Evolutionary conservation across 2,888 invertebrate genomes (phyloP), one percentile per base, ranked within the genome.

Genomic region (Drosophila mimica): DNA sequence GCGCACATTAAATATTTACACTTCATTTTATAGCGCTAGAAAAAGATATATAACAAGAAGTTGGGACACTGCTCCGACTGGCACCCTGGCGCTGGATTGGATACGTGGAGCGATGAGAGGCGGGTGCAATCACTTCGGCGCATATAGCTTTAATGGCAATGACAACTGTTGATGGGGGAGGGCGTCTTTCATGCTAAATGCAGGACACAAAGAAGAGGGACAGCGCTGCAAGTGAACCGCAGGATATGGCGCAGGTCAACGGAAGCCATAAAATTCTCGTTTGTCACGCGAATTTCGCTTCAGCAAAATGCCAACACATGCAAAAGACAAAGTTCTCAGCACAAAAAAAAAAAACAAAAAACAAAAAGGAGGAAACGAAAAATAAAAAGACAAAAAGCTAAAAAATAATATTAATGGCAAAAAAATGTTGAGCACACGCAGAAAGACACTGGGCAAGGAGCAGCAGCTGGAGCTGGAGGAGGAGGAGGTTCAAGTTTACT

Each of bases 211-310:
- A 69, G 68, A 70, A 46, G 65, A 69, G 53, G 70, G 71, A 76
- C 68, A 64, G 65, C 58, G 61, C 51, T 79, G 86, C 90, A 80
- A 88, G 81, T 80, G 85, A 85, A 85, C 85, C 83, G 76, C 90
- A 89, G 90, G 92, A 92, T 91, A 91, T 91, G 90, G 89, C 88
- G 74, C 93, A 91, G 92, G 93, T 92, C 92, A 92, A 92, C 92
- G 93, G 92, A 92, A 92, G 91, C 92, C 90, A 93, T 92, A 93
- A 93, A 92, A 93, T 91, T 83, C 92, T 92, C 92, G 92, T 92
- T 93, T 92, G 92, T 92, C 92, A 92, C 92, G 92, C 92, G 92
- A 92, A 91, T 91, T 92, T 82, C 80, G 74, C 66, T 65, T 68
- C 73, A 79, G 78, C 81, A 85, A 82, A 89, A 84, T 89, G 87